Percentiles rank a stretch among this genome's conserved stretches.
Conservation (phyloP, 2,797 vertebrate species). For the Chloroceryle inda region DNA sequence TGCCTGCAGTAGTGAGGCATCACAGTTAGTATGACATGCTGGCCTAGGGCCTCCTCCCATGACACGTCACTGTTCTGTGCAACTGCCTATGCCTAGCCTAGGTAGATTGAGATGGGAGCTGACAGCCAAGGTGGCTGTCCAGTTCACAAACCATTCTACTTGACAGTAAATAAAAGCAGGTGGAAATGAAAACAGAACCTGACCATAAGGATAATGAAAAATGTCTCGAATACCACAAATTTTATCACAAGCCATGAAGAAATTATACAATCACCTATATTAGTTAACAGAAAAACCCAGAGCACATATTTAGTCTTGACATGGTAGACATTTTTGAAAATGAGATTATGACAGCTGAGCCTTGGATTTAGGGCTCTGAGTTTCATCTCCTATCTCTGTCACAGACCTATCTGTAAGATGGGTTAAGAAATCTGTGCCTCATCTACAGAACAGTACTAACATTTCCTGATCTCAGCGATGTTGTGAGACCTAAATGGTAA, state of each 20-base stretch:
- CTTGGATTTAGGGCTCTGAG: neutral
- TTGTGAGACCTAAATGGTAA: neutral
- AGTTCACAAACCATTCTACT: neutral
- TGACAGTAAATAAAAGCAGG: neutral
- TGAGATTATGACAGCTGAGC: neutral
- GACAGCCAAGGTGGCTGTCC: neutral
- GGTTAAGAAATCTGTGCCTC: neutral
- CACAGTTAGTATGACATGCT: neutral
- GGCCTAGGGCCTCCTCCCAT: neutral
- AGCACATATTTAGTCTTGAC: neutral
- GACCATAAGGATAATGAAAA: neutral
- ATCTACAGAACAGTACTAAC: neutral
- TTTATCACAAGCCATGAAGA: neutral
- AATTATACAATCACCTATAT: neutral
- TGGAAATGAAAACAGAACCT: neutral
- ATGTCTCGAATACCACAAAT: neutral
- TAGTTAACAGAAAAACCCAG: neutral
- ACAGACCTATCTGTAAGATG: neutral
- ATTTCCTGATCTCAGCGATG: neutral
- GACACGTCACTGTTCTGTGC: accelerated
- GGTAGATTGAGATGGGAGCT: neutral
- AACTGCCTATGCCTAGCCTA: neutral
- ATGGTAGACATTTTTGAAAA: neutral
- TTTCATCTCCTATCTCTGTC: neutral
- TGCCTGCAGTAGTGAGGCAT: conserved; percentile 74